Conservation (phyloP, 2,888 invertebrate species). For the Athalia circularis region DNA sequence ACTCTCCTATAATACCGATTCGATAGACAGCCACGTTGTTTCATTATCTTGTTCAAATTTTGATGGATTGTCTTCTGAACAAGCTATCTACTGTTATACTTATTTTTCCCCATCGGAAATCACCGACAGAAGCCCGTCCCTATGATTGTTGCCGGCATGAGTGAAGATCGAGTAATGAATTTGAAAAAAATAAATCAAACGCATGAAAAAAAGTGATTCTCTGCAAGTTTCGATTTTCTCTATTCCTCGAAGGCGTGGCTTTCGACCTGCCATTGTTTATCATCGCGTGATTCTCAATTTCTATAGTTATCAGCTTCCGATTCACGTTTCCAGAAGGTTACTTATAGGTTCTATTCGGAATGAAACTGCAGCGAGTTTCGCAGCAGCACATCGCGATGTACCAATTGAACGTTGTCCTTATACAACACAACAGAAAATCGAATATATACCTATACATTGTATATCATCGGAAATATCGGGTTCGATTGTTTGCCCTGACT, state of each 20-base stretch:
- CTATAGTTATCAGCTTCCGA: no score
- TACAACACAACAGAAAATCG: constrained; percentile 29
- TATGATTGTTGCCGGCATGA: no score
- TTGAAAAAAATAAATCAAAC: background rate
- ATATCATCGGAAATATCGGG: constrained; percentile 24
- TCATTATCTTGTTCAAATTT: constrained; percentile 7
- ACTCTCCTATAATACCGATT: background rate
- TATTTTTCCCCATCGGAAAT: no score
- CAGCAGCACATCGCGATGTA: background rate
- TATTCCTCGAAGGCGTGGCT: no score
- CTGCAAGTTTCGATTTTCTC: background rate
- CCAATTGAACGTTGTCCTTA: background rate
- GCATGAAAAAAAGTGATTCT: background rate
- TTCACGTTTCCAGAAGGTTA: constrained; percentile 3
- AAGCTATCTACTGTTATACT: no score
- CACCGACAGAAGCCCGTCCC: no score
- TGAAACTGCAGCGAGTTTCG: background rate
- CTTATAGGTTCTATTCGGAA: constrained; percentile 33
- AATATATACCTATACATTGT: background rate
- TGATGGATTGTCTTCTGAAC: background rate
- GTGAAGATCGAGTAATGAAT: no score
- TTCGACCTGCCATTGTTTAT: no score
- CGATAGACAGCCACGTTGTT: background rate
- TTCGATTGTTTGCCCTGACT: constrained; percentile 37
- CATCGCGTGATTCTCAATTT: no score